These are phyloP conservation scores for Psix sp. DNA, from an alignment of 1,140 invertebrate genomes.

Conservation along the genomic window DNA sequence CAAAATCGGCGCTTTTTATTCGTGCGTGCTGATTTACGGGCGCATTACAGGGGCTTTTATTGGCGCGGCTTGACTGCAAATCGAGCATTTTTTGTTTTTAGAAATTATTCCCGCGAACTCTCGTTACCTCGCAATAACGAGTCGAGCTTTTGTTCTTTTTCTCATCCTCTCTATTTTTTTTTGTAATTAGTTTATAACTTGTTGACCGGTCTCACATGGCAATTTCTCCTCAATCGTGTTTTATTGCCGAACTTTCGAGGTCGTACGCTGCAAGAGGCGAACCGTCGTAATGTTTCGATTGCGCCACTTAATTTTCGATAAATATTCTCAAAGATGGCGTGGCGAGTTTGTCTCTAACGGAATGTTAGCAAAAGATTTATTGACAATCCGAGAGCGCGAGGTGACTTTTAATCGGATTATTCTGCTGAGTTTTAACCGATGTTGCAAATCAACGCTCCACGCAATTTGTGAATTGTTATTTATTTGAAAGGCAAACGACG, in stretches of 20 bases:
- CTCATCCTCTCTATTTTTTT: too few species aligned
- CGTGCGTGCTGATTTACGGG: constrained; percentile 30
- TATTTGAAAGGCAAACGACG: constrained; percentile 10
- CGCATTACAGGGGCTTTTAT: constrained; percentile 30
- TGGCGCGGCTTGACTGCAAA: constrained; percentile 12
- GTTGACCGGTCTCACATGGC: too few species aligned
- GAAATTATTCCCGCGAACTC: too few species aligned
- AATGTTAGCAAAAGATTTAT: constrained; percentile 19
- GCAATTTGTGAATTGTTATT: constrained; percentile 25
- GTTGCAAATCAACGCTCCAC: constrained; percentile 7
- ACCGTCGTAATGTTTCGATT: background rate
- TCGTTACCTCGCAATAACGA: background rate
- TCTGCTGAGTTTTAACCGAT: constrained; percentile 14
- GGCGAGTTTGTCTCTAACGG: background rate
- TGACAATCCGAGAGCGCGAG: constrained; percentile 19
- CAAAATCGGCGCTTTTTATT: constrained; percentile 39
- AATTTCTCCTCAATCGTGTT: too few species aligned
- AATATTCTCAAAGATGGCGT: constrained; percentile 28
- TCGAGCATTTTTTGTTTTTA: constrained; percentile 8
- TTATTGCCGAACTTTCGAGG: background rate
- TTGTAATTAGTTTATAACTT: too few species aligned
- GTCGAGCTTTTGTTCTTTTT: background rate
- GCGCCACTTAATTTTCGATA: constrained; percentile 10
- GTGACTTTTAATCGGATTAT: constrained; percentile 38
- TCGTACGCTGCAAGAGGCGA: background rate